Evolutionary conservation across 2,888 invertebrate genomes (phyloP), one percentile per base, ranked within the genome.

Genomic region (Philereme transversata): DNA sequence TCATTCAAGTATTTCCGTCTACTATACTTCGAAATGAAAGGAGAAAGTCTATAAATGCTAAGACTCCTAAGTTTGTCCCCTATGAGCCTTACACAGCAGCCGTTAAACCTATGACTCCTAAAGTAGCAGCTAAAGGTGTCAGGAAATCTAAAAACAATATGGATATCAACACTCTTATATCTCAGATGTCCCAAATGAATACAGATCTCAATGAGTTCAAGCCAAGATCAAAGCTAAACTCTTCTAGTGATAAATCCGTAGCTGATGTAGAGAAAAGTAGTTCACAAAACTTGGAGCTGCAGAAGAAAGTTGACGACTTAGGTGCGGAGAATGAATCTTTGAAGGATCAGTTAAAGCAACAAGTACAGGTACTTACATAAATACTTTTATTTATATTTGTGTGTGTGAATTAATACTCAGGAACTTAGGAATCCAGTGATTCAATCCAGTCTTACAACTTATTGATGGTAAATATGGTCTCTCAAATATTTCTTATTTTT

Each of bases 11-110:
- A n/a, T 90, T 81, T 67, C 83, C 95, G 51, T 95, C 96, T 8
- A 95, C 94, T 72, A 90, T 95, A 65, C 87, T 95, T 41, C 93
- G 87, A 56, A 88, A 92, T 10, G 91, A 93, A 47, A 94, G 93
- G 70, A 94, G 93, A 72, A 91, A 91, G 51, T 88, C 92, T 46
- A 89, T 90, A 65, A 85, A 93, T 52, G 84, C 94, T 8, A 95
- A 95, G 75, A 95, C 95, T 69, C 97, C 97, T 0, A 97, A 96
- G 79, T 97, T 97, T 83, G 94, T 98, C 41, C 97, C 97, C 0
- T 97, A 96, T 72, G 97, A 98, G 78, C 97, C 97, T 0, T 97
- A 97, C 78, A 95, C 97, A 76, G 97, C 95, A 10, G 97, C 97
- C 52, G 96, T 97, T 0, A 96, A 95, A 77, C 96, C 97, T 5